Percentiles rank a stretch among this genome's conserved stretches.
phyloP scores from a whole-genome alignment of 1,140 invertebrate genomes.

The Nautilus pompilius region DNA sequence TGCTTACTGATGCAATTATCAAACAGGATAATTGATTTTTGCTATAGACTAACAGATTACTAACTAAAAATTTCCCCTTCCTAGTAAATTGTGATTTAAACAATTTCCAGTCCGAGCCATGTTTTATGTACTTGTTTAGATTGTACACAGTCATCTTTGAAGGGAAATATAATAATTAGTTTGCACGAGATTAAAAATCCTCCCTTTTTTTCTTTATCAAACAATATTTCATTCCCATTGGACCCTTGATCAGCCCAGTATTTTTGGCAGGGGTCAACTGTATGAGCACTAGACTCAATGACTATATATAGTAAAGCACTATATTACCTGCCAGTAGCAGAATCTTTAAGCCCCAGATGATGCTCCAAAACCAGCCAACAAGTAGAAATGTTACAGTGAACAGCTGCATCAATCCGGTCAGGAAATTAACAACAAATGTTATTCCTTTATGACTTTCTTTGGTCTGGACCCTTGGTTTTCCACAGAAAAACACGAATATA shows the following conservation, averaged over 20 bases:
- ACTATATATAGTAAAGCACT: constrained; percentile 4
- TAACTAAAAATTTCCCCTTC: no score
- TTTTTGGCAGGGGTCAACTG: constrained; percentile 10
- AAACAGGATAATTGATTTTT: no score
- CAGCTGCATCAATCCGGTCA: constrained; percentile 80
- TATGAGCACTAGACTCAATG: constrained; percentile 8
- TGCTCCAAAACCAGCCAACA: constrained; percentile 96
- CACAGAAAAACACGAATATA: constrained; percentile 80
- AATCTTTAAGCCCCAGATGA: constrained; percentile 94
- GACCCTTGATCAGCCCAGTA: not conserved
- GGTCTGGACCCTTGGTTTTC: constrained; percentile 75
- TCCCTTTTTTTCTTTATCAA: no score
- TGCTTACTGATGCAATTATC: no score
- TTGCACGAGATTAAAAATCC: no score
- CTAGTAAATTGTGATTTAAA: no score
- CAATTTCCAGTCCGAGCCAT: no score
- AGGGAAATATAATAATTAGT: no score
- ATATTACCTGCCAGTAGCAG: constrained; percentile 53
- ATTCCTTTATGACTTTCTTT: constrained; percentile 44
- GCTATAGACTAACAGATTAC: no score
- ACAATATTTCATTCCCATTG: no score
- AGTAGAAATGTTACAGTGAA: constrained; percentile 92
- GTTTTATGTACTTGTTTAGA: no score
- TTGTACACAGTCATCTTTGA: no score
- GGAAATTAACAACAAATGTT: constrained; percentile 69